Conservation (phyloP, 2,888 invertebrate species). For the Mystacides longicornis region DNA sequence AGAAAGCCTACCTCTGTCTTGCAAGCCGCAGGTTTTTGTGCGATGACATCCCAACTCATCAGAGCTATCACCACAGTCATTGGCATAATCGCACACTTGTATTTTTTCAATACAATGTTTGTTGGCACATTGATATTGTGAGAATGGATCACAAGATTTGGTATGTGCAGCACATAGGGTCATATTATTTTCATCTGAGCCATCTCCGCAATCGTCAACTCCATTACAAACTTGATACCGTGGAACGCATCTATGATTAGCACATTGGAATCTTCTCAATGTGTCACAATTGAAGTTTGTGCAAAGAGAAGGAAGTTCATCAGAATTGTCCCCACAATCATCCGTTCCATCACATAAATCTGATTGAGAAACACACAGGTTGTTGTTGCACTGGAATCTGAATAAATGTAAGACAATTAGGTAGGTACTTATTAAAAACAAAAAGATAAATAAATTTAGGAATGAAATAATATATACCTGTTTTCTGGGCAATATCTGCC, state of each 20-base stretch:
- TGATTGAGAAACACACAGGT: slow-evolving; percentile 81
- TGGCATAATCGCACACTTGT: slow-evolving; percentile 80
- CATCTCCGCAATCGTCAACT: slow-evolving; percentile 89
- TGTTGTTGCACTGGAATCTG: slow-evolving; percentile 87
- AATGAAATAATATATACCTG: slow-evolving; percentile 33
- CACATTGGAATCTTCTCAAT: slow-evolving; percentile 79
- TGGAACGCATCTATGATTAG: slow-evolving; percentile 80
- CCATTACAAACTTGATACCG: slow-evolving; percentile 86
- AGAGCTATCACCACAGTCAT: slow-evolving; percentile 85
- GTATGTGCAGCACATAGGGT: slow-evolving; percentile 73
- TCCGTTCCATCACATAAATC: slow-evolving; percentile 91
- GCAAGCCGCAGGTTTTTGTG: slow-evolving; percentile 48
- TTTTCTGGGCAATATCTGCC: slow-evolving; percentile 85
- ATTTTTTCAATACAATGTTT: slow-evolving; percentile 71
- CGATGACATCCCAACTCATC: slow-evolving; percentile 88
- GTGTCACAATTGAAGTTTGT: slow-evolving; percentile 82
- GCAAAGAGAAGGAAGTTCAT: slow-evolving; percentile 75
- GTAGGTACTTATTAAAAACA: neutral
- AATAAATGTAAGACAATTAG: neutral
- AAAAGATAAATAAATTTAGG: neutral
- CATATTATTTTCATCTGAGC: slow-evolving; percentile 93
- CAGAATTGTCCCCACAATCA: slow-evolving; percentile 88
- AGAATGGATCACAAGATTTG: slow-evolving; percentile 66
- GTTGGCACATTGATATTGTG: slow-evolving; percentile 85
- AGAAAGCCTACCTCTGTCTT: slow-evolving; percentile 36